Evolutionary conservation across 2,888 invertebrate species (phyloP).

Genomic region (Elgonia sp.): DNA sequence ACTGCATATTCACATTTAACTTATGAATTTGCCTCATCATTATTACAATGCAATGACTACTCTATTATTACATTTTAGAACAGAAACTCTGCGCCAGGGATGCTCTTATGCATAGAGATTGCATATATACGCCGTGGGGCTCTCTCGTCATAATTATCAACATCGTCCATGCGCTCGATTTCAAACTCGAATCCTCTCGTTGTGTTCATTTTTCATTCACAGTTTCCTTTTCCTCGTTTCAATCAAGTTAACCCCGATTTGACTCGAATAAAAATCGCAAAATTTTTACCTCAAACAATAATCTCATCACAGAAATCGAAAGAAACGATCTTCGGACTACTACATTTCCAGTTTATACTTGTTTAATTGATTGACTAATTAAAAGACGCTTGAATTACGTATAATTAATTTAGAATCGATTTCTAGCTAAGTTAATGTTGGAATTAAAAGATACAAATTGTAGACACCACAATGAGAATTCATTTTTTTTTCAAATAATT

Average conservation of each 20-base stretch:
- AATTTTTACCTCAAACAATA: conserved; percentile 60
- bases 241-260: conserved; percentile 57
- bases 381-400: conserved; percentile 48
- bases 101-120: conserved; percentile 74
- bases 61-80: conserved; percentile 71
- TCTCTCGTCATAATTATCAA: conserved; percentile 76
- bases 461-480: conserved; percentile 8
- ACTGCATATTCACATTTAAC: conserved; percentile 53
- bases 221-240: conserved; percentile 53
- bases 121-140: conserved; percentile 72
- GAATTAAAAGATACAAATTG: conserved; percentile 53
- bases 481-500: conserved; percentile 1
- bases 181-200: conserved; percentile 69
- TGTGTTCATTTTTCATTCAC: conserved; percentile 64
- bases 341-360: conserved; percentile 11
- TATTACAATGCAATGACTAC: conserved; percentile 68
- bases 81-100: conserved; percentile 52
- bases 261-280: conserved; percentile 47
- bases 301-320: conserved; percentile 43
- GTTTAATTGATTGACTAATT: conserved; percentile 51
- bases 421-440: background rate
- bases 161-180: conserved; percentile 75
- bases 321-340: background rate
- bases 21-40: conserved; percentile 59
- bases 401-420: conserved; percentile 34